Conservation (phyloP, 2,888 invertebrate species). For the Eristalis arbustorum region DNA sequence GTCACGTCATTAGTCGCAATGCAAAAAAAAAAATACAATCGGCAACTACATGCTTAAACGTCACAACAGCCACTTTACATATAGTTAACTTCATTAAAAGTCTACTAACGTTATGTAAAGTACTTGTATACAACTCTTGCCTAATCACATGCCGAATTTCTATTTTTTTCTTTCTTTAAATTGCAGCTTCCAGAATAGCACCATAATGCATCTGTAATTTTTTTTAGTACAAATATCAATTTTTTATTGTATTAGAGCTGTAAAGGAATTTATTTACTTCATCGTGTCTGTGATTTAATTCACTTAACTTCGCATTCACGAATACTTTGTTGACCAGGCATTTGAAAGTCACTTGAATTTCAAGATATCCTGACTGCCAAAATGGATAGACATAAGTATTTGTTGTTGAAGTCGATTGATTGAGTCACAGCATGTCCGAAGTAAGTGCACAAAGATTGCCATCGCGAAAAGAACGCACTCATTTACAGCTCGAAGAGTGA, state of each 20-base stretch:
- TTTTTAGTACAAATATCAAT: conserved; percentile 53
- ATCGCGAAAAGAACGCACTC: background rate
- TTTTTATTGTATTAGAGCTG: conserved; percentile 49
- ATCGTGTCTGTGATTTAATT: background rate
- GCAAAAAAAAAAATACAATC: background rate
- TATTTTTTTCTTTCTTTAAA: conserved; percentile 72
- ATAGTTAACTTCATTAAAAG: conserved; percentile 35
- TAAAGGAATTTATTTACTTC: background rate
- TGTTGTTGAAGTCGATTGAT: background rate
- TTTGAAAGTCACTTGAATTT: background rate
- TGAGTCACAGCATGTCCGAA: background rate
- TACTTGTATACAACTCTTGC: conserved; percentile 33
- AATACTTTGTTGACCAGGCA: background rate
- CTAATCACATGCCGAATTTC: conserved; percentile 61
- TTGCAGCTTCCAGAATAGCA: conserved; percentile 80
- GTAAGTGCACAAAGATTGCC: background rate
- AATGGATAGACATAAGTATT: background rate
- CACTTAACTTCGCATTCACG: background rate
- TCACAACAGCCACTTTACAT: background rate
- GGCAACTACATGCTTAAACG: background rate
- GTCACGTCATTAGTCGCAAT: too few species aligned
- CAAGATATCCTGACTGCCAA: background rate
- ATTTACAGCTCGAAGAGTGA: conserved; percentile 24
- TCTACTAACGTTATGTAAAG: conserved; percentile 68
- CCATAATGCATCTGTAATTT: conserved; percentile 80